Evolutionary conservation across 1,140 invertebrate genomes (phyloP), one percentile per base, ranked within the genome.

Genomic region (Trichoplusia ni): DNA sequence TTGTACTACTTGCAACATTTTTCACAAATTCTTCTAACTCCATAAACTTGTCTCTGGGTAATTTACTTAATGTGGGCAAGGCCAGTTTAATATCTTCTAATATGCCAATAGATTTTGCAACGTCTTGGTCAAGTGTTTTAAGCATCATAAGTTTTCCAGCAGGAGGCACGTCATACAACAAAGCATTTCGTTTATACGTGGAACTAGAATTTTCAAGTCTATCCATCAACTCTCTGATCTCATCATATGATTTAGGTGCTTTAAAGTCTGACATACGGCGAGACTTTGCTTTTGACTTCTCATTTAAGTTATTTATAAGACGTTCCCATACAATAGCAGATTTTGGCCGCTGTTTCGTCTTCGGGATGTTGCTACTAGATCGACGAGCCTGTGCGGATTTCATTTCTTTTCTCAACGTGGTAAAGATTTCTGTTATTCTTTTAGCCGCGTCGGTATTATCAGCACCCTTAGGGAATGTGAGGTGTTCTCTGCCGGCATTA

Each of bases 321-420:
- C 85, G 69, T 38, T 86, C 81, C 80, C 81, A 88, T 13, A 88
- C 69, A 35, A 75, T 66, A 21, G 77, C 79, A 11, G 85, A 86
- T 38, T 82, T 79, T 0, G 85, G 72, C 16, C 69, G 73, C 42
- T 35, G 16, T 35, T n/a, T 58, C 46, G 14, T 18, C 31, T n/a
- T 58, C 46, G 14, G 14, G 29, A 53, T 18, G 16, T 21, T 14
- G 53, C 68, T 71, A 58, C 11, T 16, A 31, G n/a, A 77, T 71
- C 82, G 79, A 31, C 85, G 69, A 8, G 64, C 67, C 7, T 46
- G 38, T 16, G 46, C 31, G 23, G 51, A 18, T 42, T 70, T 74
- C 6, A 79, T 68, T 46, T 82, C 78, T 47, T 70, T 40, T 64
- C 79, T 82, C 54, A 85, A 60, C n/a, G 73, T 60, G 35, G 80